These are phyloP conservation scores for Dipus sagitta DNA, from an alignment of 2,797 vertebrate species.

Conservation along the genomic window DNA sequence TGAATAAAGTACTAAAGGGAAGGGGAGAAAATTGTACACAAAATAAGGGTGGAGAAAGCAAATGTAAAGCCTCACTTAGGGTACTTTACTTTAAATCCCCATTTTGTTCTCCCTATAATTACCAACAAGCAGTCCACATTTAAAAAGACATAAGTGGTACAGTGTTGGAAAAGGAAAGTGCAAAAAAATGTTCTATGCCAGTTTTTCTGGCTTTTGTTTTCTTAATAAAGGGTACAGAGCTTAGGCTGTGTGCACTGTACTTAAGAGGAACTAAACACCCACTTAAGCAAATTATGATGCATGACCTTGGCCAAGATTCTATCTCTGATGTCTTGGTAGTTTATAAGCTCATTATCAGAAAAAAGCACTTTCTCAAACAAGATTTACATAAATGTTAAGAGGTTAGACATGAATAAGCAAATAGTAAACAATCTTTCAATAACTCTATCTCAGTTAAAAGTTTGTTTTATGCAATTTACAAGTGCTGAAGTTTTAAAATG, in stretches of 20 bases:
- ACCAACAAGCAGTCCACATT: constrained; percentile 73
- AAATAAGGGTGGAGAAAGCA: constrained; percentile 61
- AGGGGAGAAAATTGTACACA: constrained; percentile 67
- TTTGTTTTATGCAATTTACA: constrained; percentile 1
- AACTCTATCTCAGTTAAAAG: background rate
- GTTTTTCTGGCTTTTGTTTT: constrained; percentile 63
- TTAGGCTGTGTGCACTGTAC: constrained; percentile 19
- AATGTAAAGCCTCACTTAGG: constrained; percentile 71
- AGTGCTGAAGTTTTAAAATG: background rate
- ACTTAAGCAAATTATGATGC: constrained; percentile 33
- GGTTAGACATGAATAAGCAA: constrained; percentile 2
- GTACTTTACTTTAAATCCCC: constrained; percentile 72
- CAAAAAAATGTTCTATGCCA: constrained; percentile 33
- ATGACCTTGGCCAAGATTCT: constrained; percentile 33
- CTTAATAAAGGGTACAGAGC: constrained; percentile 60
- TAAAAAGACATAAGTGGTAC: constrained; percentile 63
- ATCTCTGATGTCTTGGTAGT: constrained; percentile 45
- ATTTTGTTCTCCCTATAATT: constrained; percentile 78
- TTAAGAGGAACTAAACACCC: background rate
- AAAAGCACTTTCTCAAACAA: constrained; percentile 26
- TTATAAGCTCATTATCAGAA: constrained; percentile 37
- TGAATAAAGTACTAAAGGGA: constrained; percentile 70
- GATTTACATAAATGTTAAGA: constrained; percentile 51
- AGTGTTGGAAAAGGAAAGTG: constrained; percentile 35
- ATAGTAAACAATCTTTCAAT: background rate